Base-by-base conservation (phyloP, 2,797 vertebrate species). In the Picus viridis region DNA sequence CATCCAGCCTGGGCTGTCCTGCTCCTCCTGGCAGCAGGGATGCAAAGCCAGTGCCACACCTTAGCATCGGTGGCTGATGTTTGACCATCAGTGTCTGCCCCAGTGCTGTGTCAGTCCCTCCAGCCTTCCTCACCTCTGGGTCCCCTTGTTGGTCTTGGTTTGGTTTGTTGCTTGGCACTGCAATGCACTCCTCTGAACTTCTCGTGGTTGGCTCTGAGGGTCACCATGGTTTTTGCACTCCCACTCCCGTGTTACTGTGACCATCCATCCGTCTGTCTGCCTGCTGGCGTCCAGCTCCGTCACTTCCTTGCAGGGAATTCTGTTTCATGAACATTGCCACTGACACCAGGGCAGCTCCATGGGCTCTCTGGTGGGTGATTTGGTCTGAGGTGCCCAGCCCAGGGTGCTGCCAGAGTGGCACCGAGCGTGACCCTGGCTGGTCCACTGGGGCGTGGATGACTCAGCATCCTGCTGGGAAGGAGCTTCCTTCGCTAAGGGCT, bases 251-350 rank as follows among this genome's bases (percentile, higher is more conserved):
- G 49, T 94, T 71, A 83, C 92, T 3, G 82, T 90, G 39, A 63
- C 61, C 20, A 24, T 26, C 59, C n/a, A 13, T 62, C 32, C 20
- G 20, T 16, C 49, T 34, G 82, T 96, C 86, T 63, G 30, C 96
- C 72, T 72, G 63, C 96, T 94, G 69, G 94, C 91, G 63, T 93
- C 94, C 94, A 95, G 98, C 97, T 96, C 93, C 43, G 90, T 95
- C 93, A 74, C 96, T 51, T 81, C 85, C 63, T 84, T 95, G 93
- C 97, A 57, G 29, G 74, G 59, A 53, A 56, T 56, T 56, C 27
- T 30, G 54, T 30, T 30, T 56, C 27, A 54, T 27, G 26, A 54
- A 54, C 26, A 29, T 8, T 56, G 54, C 54, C 54, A 30, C 26
- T 54, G 41, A 47, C 86, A 51, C 88, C 32, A 53, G 90, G 82